Base-by-base conservation (phyloP, 2,888 invertebrate species). In the Amphipyra tragopoginis region DNA sequence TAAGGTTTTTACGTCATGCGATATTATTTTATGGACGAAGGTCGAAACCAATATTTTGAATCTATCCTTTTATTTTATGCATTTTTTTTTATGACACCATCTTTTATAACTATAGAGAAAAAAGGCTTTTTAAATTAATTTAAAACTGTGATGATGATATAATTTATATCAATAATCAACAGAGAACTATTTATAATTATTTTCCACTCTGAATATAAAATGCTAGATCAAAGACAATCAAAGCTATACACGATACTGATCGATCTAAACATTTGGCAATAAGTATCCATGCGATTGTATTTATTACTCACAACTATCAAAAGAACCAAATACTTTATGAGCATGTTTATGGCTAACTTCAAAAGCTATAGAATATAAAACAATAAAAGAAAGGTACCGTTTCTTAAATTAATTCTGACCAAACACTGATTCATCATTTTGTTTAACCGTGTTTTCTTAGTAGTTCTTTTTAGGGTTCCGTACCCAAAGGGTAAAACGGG, bases 1-100 rank as follows among this genome's bases (percentile, higher is more conserved):
- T 59, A 33, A 65, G 51, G 33, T 55, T 29, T 29, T 29, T 53
- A 65, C 75, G 63, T 64, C 58, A 57, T 59, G 36, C 36, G 11
- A 47, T 52, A 34, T 29, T 29, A 29, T 29, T 39, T 29, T 45
- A 54, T 49, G 50, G 50, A 33, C 39, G 52, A 58, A 53, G 51
- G 29, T 56, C 36, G 42, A 21, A 21, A 21, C 21, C 21, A 21
- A 2, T 21, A 1, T 21, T 21, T 21, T 21, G 3, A 21, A 21
- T 21, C 3, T 3, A 21, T 21, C 21, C 21, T 21, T 21, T 21
- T 21, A 21, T 21, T 21, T 21, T 21, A 21, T 21, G 21, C 21
- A n/a, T 21, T 2, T 21, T 3, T 21, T 21, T 21, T 21, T 21
- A 21, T n/a, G n/a, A 21, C 21, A 21, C 3, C 1, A 2, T 21